Conservation (phyloP, 2,797 vertebrate species). For the Melopsittacus undulatus region DNA sequence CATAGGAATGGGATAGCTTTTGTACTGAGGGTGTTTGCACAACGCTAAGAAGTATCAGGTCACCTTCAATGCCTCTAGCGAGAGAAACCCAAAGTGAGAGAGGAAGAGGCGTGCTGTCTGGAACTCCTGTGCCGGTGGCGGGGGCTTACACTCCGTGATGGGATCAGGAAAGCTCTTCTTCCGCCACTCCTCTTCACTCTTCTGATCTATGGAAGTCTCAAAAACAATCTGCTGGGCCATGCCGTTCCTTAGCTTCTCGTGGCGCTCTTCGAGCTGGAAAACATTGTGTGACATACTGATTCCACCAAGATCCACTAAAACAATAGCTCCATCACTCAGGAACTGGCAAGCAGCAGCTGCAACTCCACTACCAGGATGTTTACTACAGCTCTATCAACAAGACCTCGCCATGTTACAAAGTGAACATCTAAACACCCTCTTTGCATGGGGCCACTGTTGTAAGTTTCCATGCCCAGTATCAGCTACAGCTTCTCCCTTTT, state of each 20-base stretch:
- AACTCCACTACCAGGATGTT: not conserved
- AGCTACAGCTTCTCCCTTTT: not conserved
- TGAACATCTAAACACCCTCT: not conserved
- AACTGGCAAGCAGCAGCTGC: not conserved
- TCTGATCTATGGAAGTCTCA: slow-evolving; percentile 85
- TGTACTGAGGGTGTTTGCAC: not conserved
- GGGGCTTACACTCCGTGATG: slow-evolving; percentile 82
- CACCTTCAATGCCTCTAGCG: slow-evolving; percentile 94
- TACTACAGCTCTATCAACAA: not conserved
- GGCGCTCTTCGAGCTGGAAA: slow-evolving; percentile 86
- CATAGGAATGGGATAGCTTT: not conserved
- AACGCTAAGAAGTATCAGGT: slow-evolving; percentile 13
- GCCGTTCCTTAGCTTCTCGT: slow-evolving; percentile 84
- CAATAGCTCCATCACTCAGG: not conserved
- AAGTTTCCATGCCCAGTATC: not conserved
- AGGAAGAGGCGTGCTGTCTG: slow-evolving; percentile 91
- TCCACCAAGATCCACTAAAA: not conserved
- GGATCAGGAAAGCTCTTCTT: slow-evolving; percentile 85
- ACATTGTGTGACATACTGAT: not conserved
- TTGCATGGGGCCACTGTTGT: not conserved
- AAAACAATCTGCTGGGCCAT: slow-evolving; percentile 86
- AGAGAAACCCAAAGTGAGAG: slow-evolving; percentile 92
- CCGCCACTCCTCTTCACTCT: slow-evolving; percentile 85
- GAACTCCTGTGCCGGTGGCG: slow-evolving; percentile 83
- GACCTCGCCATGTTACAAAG: not conserved